Base-by-base conservation (phyloP, 2,888 invertebrate species). In the Nemurella pictetii region DNA sequence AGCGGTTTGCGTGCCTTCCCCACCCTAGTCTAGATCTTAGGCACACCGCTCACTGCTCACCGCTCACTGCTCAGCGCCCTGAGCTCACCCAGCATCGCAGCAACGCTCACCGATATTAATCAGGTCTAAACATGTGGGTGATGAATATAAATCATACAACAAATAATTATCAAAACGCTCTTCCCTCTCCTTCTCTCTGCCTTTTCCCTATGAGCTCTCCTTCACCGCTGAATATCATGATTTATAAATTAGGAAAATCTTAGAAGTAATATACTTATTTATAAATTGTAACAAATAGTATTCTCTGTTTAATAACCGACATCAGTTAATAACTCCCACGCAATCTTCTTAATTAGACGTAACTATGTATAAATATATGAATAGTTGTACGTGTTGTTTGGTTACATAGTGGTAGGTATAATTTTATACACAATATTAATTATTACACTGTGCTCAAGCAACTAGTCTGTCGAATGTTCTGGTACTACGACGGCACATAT, bases 41-140 rank as follows among this genome's bases (percentile, higher is more conserved):
- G 35, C 35, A 35, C 35, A 12, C 55, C 55, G 55, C 55, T 55
- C 55, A 12, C 9, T 20, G 55, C 55, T 55, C 9, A 12, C 5
- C 35, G 12, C 35, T 55, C 3, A 20, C 15, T 20, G 55, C 55
- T 55, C 55, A 35, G 35, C 35, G 35, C 35, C 12, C 35, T 7
- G 12, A 4, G 35, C 35, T 35, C 4, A 12, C 35, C n/a, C n/a
- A n/a, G n/a, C n/a, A n/a, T n/a, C n/a, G n/a, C n/a, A n/a, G n/a
- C n/a, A n/a, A n/a, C 12, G 32, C 26, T 35, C 7, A 30, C 80
- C 80, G 32, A 25, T 26, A 26, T 80, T 80, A 80, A 80, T 80
- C 35, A 80, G 80, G 7, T 36, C 80, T 29, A 80, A 80, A 80
- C 32, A 80, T 80, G 80, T 80, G 80, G 80, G 32, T 35, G 32